Evolutionary conservation across 1,140 invertebrate genomes (phyloP).

Genomic region (Drosophila mayri): DNA sequence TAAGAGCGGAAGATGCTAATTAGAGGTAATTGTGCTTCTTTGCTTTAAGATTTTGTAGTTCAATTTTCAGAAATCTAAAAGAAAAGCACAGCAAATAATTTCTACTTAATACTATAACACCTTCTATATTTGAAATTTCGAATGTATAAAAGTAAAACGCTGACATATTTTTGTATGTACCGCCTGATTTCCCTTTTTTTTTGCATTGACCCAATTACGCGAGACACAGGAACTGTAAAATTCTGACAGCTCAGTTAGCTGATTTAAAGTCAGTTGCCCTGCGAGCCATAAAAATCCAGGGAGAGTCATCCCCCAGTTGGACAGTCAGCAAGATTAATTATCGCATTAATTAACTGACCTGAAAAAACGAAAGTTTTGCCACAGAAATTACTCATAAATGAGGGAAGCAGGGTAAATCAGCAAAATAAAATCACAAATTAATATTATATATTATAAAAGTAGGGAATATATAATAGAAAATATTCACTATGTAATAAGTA

Average conservation of each 20-base stretch:
- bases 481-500: background rate
- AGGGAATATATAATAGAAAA: no score
- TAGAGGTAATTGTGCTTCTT: background rate
- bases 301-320: conserved; percentile 33
- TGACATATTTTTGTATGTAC: conserved; percentile 9
- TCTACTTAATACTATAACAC: background rate
- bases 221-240: conserved; percentile 64
- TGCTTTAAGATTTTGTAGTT: background rate
- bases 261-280: conserved; percentile 67
- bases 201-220: conserved; percentile 61
- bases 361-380: conserved; percentile 77
- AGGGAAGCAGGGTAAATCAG: conserved; percentile 5
- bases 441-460: background rate
- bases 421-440: background rate
- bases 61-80: background rate
- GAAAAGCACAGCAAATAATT: background rate
- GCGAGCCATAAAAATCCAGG: conserved; percentile 42
- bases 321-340: conserved; percentile 76
- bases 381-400: conserved; percentile 33
- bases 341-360: conserved; percentile 80
- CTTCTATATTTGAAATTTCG: background rate
- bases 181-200: conserved; percentile 59
- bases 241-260: conserved; percentile 79
- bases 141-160: background rate
- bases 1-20: conserved; percentile 3